phyloP scores from a whole-genome alignment of 2,113 vertebrate species.

The Lycaon pictus region DNA sequence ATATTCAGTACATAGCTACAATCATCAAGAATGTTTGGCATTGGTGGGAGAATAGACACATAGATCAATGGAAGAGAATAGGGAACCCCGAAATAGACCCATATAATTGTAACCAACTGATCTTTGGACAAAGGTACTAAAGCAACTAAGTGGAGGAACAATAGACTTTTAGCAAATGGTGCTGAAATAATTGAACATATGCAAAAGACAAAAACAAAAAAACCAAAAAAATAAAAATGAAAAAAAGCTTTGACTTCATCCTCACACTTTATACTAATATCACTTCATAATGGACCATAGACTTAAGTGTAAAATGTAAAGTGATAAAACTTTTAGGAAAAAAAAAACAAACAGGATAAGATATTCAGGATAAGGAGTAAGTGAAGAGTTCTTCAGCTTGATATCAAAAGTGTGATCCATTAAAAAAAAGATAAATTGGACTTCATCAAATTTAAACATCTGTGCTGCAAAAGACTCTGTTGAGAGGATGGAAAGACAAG shows the following conservation, averaged over 20 bases:
- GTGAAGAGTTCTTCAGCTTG: background rate
- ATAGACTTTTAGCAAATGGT: background rate
- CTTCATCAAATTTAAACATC: background rate
- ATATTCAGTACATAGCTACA: background rate
- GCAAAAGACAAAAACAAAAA: background rate
- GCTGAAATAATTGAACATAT: background rate
- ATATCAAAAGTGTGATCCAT: background rate
- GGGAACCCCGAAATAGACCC: background rate
- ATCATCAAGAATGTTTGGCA: background rate
- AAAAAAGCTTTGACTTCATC: slow-evolving; percentile 1
- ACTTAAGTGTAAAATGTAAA: background rate
- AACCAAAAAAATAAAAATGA: background rate
- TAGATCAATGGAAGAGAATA: background rate
- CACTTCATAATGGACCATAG: background rate
- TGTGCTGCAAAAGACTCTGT: background rate
- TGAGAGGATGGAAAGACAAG: background rate
- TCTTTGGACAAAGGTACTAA: background rate
- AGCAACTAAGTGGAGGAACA: background rate
- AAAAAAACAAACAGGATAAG: background rate
- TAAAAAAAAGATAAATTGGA: background rate
- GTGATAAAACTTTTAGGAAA: background rate
- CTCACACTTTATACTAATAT: background rate
- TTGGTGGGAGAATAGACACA: background rate
- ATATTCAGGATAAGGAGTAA: background rate
- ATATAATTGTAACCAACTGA: background rate